Evolutionary conservation across 2,797 vertebrate species (phyloP).

Genomic region (Poeciliopsis gracilis): DNA sequence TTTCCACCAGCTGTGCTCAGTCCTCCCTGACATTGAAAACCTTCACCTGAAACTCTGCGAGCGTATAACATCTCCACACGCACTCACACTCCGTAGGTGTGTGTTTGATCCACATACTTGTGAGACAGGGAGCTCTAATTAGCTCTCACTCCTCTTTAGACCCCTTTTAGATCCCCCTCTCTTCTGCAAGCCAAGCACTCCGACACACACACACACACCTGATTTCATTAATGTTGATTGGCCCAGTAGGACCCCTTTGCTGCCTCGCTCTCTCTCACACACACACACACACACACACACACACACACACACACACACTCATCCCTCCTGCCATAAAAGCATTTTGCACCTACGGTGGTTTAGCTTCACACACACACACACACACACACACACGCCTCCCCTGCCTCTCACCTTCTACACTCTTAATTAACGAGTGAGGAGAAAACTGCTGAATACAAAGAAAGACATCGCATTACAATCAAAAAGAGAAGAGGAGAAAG

Average conservation of each 20-base stretch:
- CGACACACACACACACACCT: constrained; percentile 77
- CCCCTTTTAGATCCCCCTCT: constrained; percentile 78
- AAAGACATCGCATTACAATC: constrained; percentile 88
- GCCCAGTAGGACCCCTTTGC: constrained; percentile 82
- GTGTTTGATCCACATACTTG: constrained; percentile 64
- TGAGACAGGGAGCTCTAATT: constrained; percentile 89
- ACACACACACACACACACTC: constrained; percentile 57
- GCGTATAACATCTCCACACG: constrained; percentile 56
- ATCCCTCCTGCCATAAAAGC: constrained; percentile 69
- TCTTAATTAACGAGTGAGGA: constrained; percentile 94
- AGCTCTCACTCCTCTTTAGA: constrained; percentile 87
- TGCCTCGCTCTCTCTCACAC: constrained; percentile 38
- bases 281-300: constrained; percentile 46
- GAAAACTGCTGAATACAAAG: constrained; percentile 93
- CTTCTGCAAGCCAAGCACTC: constrained; percentile 91
- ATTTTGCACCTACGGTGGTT: constrained; percentile 72
- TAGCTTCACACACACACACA: constrained; percentile 36
- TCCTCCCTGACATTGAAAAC: constrained; percentile 77
- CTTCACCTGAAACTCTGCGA: constrained; percentile 62
- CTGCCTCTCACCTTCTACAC: constrained; percentile 84
- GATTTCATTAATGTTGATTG: constrained; percentile 97
- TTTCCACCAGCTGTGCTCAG: constrained; percentile 74
- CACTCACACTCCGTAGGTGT: constrained; percentile 46
- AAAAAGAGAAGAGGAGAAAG: constrained; percentile 51
- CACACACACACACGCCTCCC: constrained; percentile 39